Evolutionary conservation across 2,113 vertebrate genomes (phyloP).

Genomic region (Lophius piscatorius): DNA sequence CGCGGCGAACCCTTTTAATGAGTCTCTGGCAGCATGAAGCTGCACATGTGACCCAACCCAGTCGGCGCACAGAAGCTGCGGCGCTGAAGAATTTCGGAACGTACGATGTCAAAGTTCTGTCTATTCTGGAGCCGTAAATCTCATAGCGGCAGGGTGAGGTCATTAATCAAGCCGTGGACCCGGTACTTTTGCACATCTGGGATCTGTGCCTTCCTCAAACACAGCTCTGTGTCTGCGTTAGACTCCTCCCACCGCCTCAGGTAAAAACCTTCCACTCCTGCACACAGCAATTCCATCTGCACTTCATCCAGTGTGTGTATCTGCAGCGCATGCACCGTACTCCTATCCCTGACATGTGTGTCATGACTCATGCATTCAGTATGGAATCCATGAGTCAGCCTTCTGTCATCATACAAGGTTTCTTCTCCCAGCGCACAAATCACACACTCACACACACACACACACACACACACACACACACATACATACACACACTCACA

Average conservation of each 20-base stretch:
- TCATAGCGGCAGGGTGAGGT: constrained; percentile 26
- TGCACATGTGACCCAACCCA: not conserved
- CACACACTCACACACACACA: too few species aligned
- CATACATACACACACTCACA: too few species aligned
- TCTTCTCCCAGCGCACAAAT: too few species aligned
- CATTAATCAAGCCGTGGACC: constrained; percentile 19
- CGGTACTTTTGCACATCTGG: constrained; percentile 8
- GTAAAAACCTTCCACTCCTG: constrained; percentile 38
- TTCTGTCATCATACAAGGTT: too few species aligned
- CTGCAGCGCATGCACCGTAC: not conserved
- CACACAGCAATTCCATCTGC: constrained; percentile 21
- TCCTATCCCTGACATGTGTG: constrained; percentile 6
- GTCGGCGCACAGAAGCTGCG: not conserved
- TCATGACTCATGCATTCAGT: constrained; percentile 24
- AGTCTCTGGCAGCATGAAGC: too few species aligned
- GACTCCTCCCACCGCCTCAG: not conserved
- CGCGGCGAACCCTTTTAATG: too few species aligned
- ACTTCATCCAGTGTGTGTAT: constrained; percentile 23
- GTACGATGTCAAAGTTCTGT: constrained; percentile 7
- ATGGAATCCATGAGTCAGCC: not conserved
- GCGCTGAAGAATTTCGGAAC: constrained; percentile 14
- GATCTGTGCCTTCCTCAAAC: constrained; percentile 23
- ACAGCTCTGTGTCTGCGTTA: constrained; percentile 20
- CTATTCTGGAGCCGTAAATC: constrained; percentile 28
- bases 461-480: too few species aligned